Conservation (phyloP, 2,888 invertebrate species). For the Adineta ricciae region DNA sequence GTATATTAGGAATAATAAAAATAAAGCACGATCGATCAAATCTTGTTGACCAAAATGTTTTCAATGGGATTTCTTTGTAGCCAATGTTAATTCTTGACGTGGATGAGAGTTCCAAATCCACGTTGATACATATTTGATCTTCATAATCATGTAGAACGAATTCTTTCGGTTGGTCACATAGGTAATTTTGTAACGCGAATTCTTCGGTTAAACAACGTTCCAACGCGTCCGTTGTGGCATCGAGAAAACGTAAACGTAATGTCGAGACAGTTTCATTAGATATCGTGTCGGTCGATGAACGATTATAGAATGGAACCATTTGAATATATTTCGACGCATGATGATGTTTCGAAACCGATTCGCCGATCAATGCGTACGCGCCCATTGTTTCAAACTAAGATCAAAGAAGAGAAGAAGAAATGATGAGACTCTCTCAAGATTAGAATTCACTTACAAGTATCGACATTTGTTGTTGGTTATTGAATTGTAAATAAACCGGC, state of each 20-base stretch:
- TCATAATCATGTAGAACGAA: not conserved
- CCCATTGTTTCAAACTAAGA: not conserved
- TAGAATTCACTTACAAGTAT: too few relatives aligned
- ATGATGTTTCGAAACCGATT: not conserved
- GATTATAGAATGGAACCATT: not conserved
- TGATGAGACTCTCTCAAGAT: too few relatives aligned
- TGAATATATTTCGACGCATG: constrained; percentile 3
- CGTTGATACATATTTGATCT: not conserved
- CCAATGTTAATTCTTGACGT: not conserved
- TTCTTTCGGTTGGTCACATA: not conserved
- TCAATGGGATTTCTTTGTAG: not conserved
- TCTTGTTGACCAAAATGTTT: not conserved
- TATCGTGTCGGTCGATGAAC: too few relatives aligned
- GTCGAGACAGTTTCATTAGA: not conserved
- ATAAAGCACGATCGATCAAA: not conserved
- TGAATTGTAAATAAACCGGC: constrained; percentile 13
- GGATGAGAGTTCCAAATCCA: not conserved
- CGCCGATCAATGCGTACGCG: not conserved
- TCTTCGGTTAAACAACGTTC: not conserved
- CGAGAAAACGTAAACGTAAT: not conserved
- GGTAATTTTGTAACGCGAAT: not conserved
- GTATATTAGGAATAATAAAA: not conserved
- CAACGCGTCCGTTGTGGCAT: not conserved
- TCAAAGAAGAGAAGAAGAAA: not conserved
- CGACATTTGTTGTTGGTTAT: not conserved